Evolutionary conservation across 2,113 vertebrate species (phyloP).

Genomic region (Ochotona curzoniae): DNA sequence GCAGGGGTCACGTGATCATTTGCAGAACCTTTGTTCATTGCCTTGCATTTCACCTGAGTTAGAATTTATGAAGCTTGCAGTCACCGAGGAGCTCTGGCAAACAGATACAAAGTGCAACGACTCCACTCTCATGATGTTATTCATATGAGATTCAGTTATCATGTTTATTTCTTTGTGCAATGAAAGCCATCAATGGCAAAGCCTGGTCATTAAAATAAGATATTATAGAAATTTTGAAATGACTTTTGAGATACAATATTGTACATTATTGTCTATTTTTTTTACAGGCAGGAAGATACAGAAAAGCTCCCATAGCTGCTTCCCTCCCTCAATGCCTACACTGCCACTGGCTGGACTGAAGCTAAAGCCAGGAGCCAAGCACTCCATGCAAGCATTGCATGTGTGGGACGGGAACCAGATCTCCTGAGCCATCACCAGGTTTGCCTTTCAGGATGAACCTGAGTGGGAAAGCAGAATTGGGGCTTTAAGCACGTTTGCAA

Average conservation of each 20-base stretch:
- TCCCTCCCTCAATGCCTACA: no score
- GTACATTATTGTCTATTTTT: no score
- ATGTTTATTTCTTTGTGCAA: conserved; percentile 58
- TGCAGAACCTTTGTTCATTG: conserved; percentile 3
- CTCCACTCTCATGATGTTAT: conserved; percentile 66
- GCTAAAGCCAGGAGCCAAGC: no score
- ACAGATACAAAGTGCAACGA: conserved; percentile 68
- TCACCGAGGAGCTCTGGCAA: neutral
- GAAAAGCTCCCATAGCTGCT: no score
- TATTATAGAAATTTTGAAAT: conserved; percentile 56
- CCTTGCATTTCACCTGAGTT: conserved; percentile 66
- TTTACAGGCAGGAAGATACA: no score
- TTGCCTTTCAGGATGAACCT: no score
- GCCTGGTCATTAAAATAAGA: conserved; percentile 47
- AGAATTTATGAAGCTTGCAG: conserved; percentile 32
- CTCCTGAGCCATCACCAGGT: no score
- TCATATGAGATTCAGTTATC: conserved; percentile 72
- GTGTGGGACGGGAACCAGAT: no score
- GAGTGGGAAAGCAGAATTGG: no score
- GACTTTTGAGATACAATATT: neutral
- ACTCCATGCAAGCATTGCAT: no score
- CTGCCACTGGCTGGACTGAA: no score
- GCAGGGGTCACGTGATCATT: neutral
- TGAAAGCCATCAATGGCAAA: conserved; percentile 68
- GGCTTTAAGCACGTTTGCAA: no score